Evolutionary conservation across 2,888 invertebrate genomes (phyloP).

Genomic region (Platerodrilus igneus): DNA sequence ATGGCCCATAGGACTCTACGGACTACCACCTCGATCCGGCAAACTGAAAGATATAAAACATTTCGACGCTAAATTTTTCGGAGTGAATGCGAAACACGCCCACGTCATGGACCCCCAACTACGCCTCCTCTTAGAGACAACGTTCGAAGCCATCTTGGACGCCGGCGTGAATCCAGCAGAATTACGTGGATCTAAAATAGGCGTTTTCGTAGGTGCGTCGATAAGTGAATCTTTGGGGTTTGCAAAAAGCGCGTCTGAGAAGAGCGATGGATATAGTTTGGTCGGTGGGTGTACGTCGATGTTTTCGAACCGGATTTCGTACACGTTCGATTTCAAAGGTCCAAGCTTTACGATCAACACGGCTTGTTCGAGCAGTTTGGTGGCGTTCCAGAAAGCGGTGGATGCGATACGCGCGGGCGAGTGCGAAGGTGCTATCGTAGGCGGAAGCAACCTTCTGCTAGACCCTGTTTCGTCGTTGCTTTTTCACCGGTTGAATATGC

Average conservation of each 20-base stretch:
- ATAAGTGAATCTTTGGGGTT: conserved; percentile 84
- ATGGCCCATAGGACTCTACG: conserved; percentile 79
- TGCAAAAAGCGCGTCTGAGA: conserved; percentile 80
- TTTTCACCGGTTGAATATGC: conserved; percentile 90
- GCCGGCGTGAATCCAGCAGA: too few species aligned
- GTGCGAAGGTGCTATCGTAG: conserved; percentile 95
- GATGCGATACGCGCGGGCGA: conserved; percentile 78
- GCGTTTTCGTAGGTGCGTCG: conserved; percentile 91
- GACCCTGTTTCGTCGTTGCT: conserved; percentile 89
- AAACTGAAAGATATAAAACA: conserved; percentile 74
- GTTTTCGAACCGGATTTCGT: conserved; percentile 96
- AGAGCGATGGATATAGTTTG: conserved; percentile 82
- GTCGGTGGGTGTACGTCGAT: conserved; percentile 93
- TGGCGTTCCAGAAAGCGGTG: conserved; percentile 84
- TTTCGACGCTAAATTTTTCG: conserved; percentile 87
- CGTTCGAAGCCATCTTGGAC: too few species aligned
- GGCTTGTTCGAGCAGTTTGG: conserved; percentile 92
- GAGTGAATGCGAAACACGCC: conserved; percentile 87
- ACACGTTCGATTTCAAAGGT: conserved; percentile 90
- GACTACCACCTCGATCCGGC: conserved; percentile 73
- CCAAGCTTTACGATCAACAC: conserved; percentile 96
- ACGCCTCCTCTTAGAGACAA: conserved; percentile 68
- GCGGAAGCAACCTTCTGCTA: conserved; percentile 81
- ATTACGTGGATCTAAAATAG: conserved; percentile 82
- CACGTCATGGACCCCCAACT: conserved; percentile 90